Evolutionary conservation across 2,797 vertebrate genomes (phyloP), one percentile per base, ranked within the genome.

Genomic region (Botia kubotai): DNA sequence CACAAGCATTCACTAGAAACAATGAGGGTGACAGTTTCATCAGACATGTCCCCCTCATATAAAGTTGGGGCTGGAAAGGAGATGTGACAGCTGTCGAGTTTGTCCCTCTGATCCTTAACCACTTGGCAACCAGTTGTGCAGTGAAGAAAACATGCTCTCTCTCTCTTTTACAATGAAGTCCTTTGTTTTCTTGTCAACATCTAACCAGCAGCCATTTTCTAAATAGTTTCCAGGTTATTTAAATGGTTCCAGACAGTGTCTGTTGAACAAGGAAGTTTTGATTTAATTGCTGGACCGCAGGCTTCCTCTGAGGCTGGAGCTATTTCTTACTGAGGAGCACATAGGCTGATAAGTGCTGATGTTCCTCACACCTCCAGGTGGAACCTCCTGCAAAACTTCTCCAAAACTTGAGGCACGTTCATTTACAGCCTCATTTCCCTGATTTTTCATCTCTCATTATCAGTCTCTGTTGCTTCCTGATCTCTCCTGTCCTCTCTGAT

Each of bases 171-270:
- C 23, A 26, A 26, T 26, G 23, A 87, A 86, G 84, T 77, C 89
- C 91, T 93, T 94, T 95, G 93, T 94, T 90, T 86, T 92, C 88
- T 72, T 82, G 88, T 91, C 90, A 84, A 90, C 92, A 91, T 93
- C 90, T 66, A 89, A 91, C 89, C 87, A 82, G 92, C 91, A 90
- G 92, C 91, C 92, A 92, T 93, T 93, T 94, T 92, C 91, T 87
- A 93, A 93, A 94, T 93, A 93, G 92, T 93, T 94, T 94, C 93
- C 93, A 93, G 91, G 91, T 91, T 93, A 94, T 94, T 93, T 93
- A 93, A 93, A 93, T 76, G 87, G 90, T 94, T 93, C 92, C 93
- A 94, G 92, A 94, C 92, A 79, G 75, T 90, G 90, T 91, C 91
- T 93, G 89, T 92, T 92, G 89, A 91, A 91, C 88, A 85, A 93